Base-by-base conservation (phyloP, 2,797 vertebrate species). In the Miichthys miiuy region DNA sequence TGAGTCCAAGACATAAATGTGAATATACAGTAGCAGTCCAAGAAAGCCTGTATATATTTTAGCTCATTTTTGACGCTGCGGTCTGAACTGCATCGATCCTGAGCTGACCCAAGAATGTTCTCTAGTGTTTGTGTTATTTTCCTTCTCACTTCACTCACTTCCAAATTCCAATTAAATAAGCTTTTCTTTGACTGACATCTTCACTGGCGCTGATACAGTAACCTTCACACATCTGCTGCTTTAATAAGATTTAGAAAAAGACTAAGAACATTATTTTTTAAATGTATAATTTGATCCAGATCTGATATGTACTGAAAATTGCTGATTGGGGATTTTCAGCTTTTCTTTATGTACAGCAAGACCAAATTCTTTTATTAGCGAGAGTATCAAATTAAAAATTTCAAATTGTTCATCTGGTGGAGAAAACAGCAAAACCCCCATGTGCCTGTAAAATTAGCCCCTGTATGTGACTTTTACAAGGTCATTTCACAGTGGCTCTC, bases 381-480 rank as follows among this genome's bases (percentile, higher is more conserved):
- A 27, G 34, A 60, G 64, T 72, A 75, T 85, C 65, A 66, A 79
- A 85, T 84, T 55, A 83, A 77, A 34, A n/a, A n/a, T n/a, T 60
- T 82, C 41, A 82, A 80, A 68, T 56, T 51, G 72, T 51, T 73
- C 76, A 51, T 81, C 50, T 44, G 79, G 42, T 68, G 52, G 42
- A 77, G 67, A 57, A 77, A 84, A 56, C 5, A 11, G 44, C 68
- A 6, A 18, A 41, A n/a, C 63, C 80, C 70, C 21, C 3, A 34
- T 4, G 61, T 64, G 44, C 57, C 68, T 51, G 63, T 79, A 46
- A 68, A 84, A 85, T 88, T 84, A 80, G 52, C 75, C 2, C 66
- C 88, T 83, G 68, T 34, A 47, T 66, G 52, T 75, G 75, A 72
- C 74, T 80, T 88, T 82, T 82, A 79, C 80, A 71, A 85, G 80